Evolutionary conservation across 2,113 vertebrate genomes (phyloP).

Genomic region (Agelaius phoeniceus): DNA sequence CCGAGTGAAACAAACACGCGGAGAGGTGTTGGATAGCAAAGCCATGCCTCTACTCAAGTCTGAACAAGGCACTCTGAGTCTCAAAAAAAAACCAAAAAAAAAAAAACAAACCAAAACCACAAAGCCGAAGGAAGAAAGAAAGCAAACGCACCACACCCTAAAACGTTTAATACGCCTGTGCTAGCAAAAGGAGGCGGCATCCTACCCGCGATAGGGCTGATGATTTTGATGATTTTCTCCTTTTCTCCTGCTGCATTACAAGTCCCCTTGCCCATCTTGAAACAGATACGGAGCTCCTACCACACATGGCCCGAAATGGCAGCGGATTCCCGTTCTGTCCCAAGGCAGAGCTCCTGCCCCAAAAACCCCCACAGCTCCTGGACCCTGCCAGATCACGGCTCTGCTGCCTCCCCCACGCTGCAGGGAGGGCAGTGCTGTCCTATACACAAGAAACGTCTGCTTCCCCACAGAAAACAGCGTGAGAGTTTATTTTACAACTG

Average conservation of each 20-base stretch:
- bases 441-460: rapidly evolving
- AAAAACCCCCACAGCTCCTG: rapidly evolving
- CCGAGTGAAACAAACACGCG: rapidly evolving
- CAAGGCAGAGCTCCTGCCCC: rapidly evolving
- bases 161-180: rapidly evolving
- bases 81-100: too few species aligned
- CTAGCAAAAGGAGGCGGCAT: background rate
- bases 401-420: rapidly evolving
- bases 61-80: background rate
- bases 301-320: rapidly evolving
- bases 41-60: background rate
- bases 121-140: background rate
- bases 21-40: too few species aligned
- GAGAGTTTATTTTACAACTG: background rate
- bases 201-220: rapidly evolving
- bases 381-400: rapidly evolving
- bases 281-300: background rate
- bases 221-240: background rate
- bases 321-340: rapidly evolving
- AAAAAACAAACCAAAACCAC: background rate
- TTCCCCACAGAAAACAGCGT: background rate
- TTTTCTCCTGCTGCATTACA: background rate
- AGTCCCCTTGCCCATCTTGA: too few species aligned
- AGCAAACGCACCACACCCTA: background rate
- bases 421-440: too few species aligned